Conservation (phyloP, 1,140 invertebrate genomes). For the Zophobas morio region DNA sequence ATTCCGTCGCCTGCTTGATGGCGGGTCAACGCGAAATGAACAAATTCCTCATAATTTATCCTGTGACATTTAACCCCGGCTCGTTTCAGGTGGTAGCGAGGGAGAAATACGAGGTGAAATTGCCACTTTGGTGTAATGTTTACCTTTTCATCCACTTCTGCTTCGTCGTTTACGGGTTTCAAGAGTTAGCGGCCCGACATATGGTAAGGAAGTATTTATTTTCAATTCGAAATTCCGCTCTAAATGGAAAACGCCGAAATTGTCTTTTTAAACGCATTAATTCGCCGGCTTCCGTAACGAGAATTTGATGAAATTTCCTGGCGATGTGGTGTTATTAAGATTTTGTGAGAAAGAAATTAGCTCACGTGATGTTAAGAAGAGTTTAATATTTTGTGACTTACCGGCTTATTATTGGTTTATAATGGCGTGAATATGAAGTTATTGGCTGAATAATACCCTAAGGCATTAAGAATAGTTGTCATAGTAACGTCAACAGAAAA, state of each 20-base stretch:
- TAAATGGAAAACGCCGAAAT: background rate
- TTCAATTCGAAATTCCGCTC: background rate
- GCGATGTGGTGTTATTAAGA: too few species aligned
- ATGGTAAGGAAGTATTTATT: slow-evolving; percentile 71
- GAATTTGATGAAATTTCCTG: too few species aligned
- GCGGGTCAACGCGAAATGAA: background rate
- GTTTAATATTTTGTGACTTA: too few species aligned
- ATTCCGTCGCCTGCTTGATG: background rate
- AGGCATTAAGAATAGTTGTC: too few species aligned
- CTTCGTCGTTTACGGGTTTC: slow-evolving; percentile 76
- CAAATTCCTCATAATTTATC: background rate
- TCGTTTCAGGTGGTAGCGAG: slow-evolving; percentile 72
- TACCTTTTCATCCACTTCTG: slow-evolving; percentile 82
- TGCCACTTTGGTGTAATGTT: slow-evolving; percentile 79
- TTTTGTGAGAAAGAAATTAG: too few species aligned
- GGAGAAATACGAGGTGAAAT: slow-evolving; percentile 78
- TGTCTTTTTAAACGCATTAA: background rate
- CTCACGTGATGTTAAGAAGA: too few species aligned
- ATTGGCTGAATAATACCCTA: too few species aligned
- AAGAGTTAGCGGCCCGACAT: slow-evolving; percentile 73
- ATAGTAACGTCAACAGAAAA: too few species aligned
- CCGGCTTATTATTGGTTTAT: too few species aligned
- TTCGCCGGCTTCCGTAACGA: too few species aligned
- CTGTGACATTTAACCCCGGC: background rate
- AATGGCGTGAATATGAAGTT: too few species aligned